A percentile compares a stretch with the other conserved stretches of the same genome.
These are phyloP conservation scores for Phaetusa simplex DNA, from an alignment of 2,113 vertebrate species.

Conservation along the genomic window DNA sequence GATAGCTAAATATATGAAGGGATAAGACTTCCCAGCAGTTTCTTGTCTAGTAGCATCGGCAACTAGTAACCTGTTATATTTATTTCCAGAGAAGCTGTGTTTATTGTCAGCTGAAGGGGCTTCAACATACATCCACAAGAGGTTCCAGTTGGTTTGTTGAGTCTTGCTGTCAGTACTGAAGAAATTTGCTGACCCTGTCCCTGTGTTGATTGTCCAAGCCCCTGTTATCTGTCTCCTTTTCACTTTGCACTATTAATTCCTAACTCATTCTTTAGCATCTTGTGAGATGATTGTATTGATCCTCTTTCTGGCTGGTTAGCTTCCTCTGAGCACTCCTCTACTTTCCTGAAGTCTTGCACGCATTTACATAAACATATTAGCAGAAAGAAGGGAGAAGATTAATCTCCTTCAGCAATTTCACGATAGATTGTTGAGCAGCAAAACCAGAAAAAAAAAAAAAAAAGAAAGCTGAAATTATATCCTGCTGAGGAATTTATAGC, in stretches of 20 bases:
- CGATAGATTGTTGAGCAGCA: not conserved
- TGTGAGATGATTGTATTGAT: not conserved
- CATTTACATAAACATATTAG: not conserved
- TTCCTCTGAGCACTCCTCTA: not conserved
- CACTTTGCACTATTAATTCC: not conserved
- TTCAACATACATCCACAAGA: not conserved
- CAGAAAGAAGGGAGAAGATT: not conserved
- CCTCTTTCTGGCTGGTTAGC: not conserved
- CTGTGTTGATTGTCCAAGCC: not conserved
- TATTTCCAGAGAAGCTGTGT: not conserved
- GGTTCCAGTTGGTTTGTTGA: not conserved
- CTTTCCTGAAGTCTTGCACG: not conserved
- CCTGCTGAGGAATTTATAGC: not conserved
- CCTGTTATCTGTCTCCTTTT: not conserved
- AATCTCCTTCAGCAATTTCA: not conserved
- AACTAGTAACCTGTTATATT: slow-evolving; percentile 20
- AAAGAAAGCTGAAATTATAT: not conserved
- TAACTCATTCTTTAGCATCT: not conserved
- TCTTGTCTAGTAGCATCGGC: not conserved
- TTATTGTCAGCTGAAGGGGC: not conserved
- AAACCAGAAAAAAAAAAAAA: not conserved
- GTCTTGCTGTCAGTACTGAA: not conserved
- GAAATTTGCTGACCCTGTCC: not conserved
- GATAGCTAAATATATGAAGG: not conserved
- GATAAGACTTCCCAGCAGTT: not conserved